Evolutionary conservation across 2,797 vertebrate species (phyloP), one percentile per base, ranked within the genome.

Genomic region (Coregonus ussuriensis): DNA sequence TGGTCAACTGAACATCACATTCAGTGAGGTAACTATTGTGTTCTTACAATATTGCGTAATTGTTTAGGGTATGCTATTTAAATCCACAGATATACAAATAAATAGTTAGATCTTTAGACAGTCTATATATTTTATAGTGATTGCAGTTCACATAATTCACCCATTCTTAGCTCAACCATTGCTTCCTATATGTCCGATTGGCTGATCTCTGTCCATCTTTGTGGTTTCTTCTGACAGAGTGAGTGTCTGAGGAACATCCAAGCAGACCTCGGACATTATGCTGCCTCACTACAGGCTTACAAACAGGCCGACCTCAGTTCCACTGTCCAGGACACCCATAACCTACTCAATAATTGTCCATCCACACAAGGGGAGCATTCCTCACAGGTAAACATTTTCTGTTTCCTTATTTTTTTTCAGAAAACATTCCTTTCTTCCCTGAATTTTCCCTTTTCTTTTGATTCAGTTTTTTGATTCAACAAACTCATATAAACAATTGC

Each of bases 211-310:
- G 63, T 66, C 31, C 47, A 15, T 6, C 25, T 15, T 15, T 66
- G 29, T 78, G 67, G 31, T 74, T 31, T 75, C 0, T 78, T 76
- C 63, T 63, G 52, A n/a, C 89, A 98, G 97, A 83, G 14, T 3
- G 90, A 91, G 73, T 99, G 98, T 87, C 83, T 95, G 79, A 83
- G 41, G 31, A 95, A 92, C 73, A 97, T 99, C 87, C 91, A 85
- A 2, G 86, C 88, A 63, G 96, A 98, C 76, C 77, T 99, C 85
- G 80, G 78, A 4, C 75, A 90, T 75, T 96, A 96, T 77, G 68
- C 70, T 0, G 71, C 79, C 1, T 87, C 90, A 3, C 71, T 93
- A 59, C 0, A 14, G 5, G 72, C 92, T 14, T 94, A 94, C 85
- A 41, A 63, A 21, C 6, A 66, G 83, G 75, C 79, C 54, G 0